Percentiles rank a stretch among this genome's conserved stretches.
Evolutionary conservation across 2,888 invertebrate genomes (phyloP).

Genomic region (Octodonta nipae): DNA sequence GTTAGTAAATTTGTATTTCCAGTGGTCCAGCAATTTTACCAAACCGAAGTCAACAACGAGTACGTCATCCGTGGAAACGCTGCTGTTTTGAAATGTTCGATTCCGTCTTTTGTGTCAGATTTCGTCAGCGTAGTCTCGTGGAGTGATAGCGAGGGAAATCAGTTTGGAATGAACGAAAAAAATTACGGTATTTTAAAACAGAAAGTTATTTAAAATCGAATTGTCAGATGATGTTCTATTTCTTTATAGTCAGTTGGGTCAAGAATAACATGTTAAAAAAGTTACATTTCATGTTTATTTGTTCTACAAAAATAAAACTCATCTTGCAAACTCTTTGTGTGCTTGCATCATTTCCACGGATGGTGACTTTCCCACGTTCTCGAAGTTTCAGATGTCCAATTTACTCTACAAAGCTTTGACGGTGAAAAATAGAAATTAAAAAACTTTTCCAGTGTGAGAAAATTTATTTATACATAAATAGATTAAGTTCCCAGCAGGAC

Average conservation of each 20-base stretch:
- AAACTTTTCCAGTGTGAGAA: too few relatives aligned
- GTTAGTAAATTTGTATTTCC: conserved; percentile 25
- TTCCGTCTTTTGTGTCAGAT: conserved; percentile 81
- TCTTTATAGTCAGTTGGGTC: too few relatives aligned
- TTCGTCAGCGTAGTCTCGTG: conserved; percentile 79
- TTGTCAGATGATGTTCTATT: too few relatives aligned
- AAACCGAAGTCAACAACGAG: conserved; percentile 83
- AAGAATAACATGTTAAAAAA: too few relatives aligned
- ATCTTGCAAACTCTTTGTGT: too few relatives aligned
- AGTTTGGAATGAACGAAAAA: conserved; percentile 46
- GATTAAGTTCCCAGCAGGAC: too few relatives aligned
- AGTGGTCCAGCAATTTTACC: conserved; percentile 85
- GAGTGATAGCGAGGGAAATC: conserved; percentile 68
- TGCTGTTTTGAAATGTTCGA: conserved; percentile 75
- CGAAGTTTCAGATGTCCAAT: conserved; percentile 15
- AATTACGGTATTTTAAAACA: conserved; percentile 49
- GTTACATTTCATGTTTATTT: too few relatives aligned
- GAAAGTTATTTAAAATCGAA: too few relatives aligned
- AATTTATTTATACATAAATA: too few relatives aligned
- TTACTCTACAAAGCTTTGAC: too few relatives aligned
- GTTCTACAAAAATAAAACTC: too few relatives aligned
- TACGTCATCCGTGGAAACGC: conserved; percentile 82
- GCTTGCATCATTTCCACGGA: conserved; percentile 19
- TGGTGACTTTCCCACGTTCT: conserved; percentile 7
- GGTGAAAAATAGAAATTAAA: too few relatives aligned